These are phyloP conservation scores for Netta rufina DNA, from an alignment of 2,797 vertebrate species.

Conservation along the genomic window DNA sequence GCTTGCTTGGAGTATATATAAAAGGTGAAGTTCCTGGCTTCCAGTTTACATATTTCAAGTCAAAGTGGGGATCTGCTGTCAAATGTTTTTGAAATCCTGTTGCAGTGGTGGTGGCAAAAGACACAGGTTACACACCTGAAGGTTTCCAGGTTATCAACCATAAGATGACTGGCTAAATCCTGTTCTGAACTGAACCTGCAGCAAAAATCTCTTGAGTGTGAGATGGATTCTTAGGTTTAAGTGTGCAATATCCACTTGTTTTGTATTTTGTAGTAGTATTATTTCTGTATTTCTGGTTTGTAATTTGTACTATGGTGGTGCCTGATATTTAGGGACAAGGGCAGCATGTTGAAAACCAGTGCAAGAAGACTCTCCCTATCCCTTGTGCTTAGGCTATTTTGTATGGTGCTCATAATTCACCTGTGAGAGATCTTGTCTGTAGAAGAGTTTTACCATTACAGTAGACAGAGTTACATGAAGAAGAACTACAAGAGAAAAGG, in stretches of 20 bases:
- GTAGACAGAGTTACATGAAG: not conserved
- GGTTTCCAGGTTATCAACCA: not conserved
- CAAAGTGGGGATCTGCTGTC: not conserved
- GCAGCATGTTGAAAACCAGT: not conserved
- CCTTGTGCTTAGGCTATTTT: not conserved
- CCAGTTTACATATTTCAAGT: not conserved
- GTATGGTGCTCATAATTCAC: not conserved
- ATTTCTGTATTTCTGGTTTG: not conserved
- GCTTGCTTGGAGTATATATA: not conserved
- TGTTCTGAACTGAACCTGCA: not conserved
- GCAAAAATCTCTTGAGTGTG: not conserved
- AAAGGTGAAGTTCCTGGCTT: not conserved
- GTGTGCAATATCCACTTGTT: not conserved
- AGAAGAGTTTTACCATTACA: not conserved
- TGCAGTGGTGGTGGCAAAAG: not conserved
- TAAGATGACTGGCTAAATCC: not conserved
- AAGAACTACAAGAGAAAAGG: not conserved
- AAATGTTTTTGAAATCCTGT: not conserved
- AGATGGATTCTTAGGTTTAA: not conserved
- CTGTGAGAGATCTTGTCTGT: not conserved
- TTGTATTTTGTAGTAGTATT: not conserved
- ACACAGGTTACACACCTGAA: not conserved
- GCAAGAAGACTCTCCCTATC: not conserved
- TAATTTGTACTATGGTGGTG: not conserved
- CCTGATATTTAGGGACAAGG: not conserved